Evolutionary conservation across 2,888 invertebrate species (phyloP).

Genomic region (Teleogryllus oceanicus): DNA sequence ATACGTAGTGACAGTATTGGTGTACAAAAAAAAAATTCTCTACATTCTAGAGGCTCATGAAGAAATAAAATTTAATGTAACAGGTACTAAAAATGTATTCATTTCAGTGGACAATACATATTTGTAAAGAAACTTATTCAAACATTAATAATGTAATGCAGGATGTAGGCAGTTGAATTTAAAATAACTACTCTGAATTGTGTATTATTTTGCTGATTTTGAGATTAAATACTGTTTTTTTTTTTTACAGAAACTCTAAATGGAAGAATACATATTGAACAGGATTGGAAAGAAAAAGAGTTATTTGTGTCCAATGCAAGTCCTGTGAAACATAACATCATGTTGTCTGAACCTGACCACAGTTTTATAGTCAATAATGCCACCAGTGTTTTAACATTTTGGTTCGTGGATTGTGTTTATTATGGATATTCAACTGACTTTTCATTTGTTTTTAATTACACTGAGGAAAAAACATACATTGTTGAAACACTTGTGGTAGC

Average conservation of each 20-base stretch:
- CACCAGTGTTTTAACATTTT: constrained; percentile 61
- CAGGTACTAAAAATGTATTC: background rate
- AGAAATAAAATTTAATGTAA: background rate
- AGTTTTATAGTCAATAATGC: constrained; percentile 56
- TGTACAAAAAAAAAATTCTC: too few relatives aligned
- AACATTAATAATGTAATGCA: background rate
- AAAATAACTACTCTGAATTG: background rate
- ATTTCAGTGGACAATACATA: background rate
- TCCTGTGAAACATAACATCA: constrained; percentile 57
- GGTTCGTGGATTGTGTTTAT: constrained; percentile 76
- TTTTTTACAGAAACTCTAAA: constrained; percentile 59
- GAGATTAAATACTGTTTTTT: constrained; percentile 23
- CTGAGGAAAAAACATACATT: constrained; percentile 57
- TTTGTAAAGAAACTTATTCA: background rate
- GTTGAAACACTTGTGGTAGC: constrained; percentile 70
- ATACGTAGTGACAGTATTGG: too few relatives aligned
- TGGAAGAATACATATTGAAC: constrained; percentile 63
- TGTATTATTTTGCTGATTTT: background rate
- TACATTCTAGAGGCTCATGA: background rate
- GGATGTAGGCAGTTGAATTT: too few relatives aligned
- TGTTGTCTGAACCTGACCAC: constrained; percentile 59
- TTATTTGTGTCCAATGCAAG: constrained; percentile 63
- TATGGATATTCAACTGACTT: constrained; percentile 62
- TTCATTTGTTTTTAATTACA: constrained; percentile 61
- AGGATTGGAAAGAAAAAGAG: constrained; percentile 55